Base-by-base conservation (phyloP, 2,888 invertebrate genomes). In the Mayetiola destructor region DNA sequence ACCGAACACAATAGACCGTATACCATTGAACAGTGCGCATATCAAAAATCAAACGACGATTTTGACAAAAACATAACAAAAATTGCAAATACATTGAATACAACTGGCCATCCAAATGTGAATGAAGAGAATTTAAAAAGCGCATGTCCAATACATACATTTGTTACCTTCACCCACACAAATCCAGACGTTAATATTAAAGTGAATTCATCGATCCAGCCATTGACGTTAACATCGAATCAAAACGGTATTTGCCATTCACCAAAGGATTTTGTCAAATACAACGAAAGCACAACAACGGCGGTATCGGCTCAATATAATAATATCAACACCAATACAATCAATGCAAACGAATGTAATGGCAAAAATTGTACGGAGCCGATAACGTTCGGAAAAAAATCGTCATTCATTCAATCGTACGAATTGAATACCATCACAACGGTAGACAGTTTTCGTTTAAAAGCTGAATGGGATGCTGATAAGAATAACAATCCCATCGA, bases 401-500 rank as follows among this genome's bases (percentile, higher is more conserved):
- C 48, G 48, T 48, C 27, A 48, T 48, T 48, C 48, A 48, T 48
- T 27, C n/a, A 48, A 48, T 16, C 48, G 27, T 48, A 27, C 14
- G 27, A 14, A 48, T 16, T 48, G 27, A 27, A 48, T 48, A 48
- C 48, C 48, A 48, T 23, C 48, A 48, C 48, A 48, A 27, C 48
- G 48, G 48, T 20, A 48, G 27, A 48, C 48, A 48, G 27, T 48
- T 27, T 48, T 48, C 23, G 48, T 48, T 48, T 48, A 48, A 23
- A 48, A 48, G 48, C 48, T 48, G 48, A 48, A 48, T 48, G 48
- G 48, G 48, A 48, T 48, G 48, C 48, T 48, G 48, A 48, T 48
- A 48, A 48, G 27, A 48, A 48, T 27, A 48, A 48, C 48, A 48
- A 48, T 48, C 48, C 48, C 27, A 27, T 48, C n/a, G 27, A 48